A percentile compares a stretch with the other conserved stretches of the same genome.
Evolutionary conservation across 2,888 invertebrate species (phyloP).

Genomic region (Bhutanitis thaidina): DNA sequence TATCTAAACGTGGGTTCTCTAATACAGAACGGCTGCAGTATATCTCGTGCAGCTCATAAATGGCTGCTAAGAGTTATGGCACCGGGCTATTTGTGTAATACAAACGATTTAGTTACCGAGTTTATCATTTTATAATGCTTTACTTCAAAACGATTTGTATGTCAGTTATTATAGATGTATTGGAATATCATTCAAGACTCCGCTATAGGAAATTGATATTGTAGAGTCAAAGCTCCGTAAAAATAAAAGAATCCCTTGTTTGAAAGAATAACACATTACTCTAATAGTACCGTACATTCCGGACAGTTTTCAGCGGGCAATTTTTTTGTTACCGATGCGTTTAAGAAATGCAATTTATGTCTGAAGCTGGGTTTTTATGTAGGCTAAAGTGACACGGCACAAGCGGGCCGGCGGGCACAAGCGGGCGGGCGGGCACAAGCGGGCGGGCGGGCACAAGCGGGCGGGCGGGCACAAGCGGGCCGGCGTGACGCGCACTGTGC

Average conservation of each 20-base stretch:
- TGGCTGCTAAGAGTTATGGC: not conserved
- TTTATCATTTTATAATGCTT: no score
- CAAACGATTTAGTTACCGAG: not conserved
- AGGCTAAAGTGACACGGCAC: not conserved
- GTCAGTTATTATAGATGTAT: no score
- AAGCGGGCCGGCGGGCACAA: not conserved
- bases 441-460: not conserved
- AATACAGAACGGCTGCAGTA: not conserved
- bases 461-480: not conserved
- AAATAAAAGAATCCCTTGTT: no score
- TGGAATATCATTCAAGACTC: no score
- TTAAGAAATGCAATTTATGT: constrained; percentile 10
- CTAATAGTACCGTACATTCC: no score
- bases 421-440: not conserved
- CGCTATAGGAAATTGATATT: no score
- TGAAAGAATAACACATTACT: no score
- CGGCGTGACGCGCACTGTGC: not conserved
- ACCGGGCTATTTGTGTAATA: not conserved
- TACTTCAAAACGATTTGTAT: no score
- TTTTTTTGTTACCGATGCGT: constrained; percentile 4
- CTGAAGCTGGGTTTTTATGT: not conserved
- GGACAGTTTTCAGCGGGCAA: not conserved
- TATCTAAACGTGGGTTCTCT: not conserved
- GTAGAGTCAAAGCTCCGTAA: no score
- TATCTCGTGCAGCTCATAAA: constrained; percentile 1